A percentile compares a stretch with the other conserved stretches of the same genome.
phyloP scores from a whole-genome alignment of 2,888 invertebrate species.

The Siphonodentalium dalli region DNA sequence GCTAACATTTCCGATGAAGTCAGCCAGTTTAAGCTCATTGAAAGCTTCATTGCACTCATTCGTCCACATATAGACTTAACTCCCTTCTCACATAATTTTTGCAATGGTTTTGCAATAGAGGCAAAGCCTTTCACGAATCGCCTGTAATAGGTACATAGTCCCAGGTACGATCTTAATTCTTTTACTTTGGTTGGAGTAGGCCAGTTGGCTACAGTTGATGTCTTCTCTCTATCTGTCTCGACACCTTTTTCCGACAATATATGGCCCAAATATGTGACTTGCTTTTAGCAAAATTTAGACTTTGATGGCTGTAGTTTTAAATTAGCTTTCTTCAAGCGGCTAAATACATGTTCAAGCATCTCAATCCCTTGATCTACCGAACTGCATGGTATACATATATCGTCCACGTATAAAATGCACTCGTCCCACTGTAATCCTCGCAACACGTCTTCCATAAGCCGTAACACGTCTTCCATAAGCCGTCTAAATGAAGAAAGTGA shows the following conservation, averaged over 20 bases:
- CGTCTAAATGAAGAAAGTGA: no score
- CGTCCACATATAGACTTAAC: slow-evolving; percentile 19
- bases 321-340: no score
- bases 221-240: slow-evolving; percentile 25
- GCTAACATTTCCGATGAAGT: neutral
- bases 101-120: slow-evolving; percentile 27
- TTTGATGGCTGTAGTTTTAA: no score
- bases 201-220: slow-evolving; percentile 23
- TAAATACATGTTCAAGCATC: no score
- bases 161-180: slow-evolving; percentile 26
- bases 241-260: slow-evolving; percentile 24
- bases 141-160: slow-evolving; percentile 32
- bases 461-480: no score
- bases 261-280: slow-evolving; percentile 34
- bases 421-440: slow-evolving; percentile 13
- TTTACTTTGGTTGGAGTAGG: slow-evolving; percentile 18
- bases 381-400: no score
- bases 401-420: slow-evolving; percentile 17
- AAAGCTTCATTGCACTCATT: slow-evolving; percentile 12
- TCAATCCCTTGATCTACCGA: no score
- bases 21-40: no score
- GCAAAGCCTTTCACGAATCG: slow-evolving; percentile 31
- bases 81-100: slow-evolving; percentile 15
- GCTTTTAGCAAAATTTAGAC: slow-evolving; percentile 24
- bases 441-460: slow-evolving; percentile 13